These are phyloP conservation scores for Heliconius hewitsoni DNA, from an alignment of 1,140 invertebrate species.

Conservation along the genomic window DNA sequence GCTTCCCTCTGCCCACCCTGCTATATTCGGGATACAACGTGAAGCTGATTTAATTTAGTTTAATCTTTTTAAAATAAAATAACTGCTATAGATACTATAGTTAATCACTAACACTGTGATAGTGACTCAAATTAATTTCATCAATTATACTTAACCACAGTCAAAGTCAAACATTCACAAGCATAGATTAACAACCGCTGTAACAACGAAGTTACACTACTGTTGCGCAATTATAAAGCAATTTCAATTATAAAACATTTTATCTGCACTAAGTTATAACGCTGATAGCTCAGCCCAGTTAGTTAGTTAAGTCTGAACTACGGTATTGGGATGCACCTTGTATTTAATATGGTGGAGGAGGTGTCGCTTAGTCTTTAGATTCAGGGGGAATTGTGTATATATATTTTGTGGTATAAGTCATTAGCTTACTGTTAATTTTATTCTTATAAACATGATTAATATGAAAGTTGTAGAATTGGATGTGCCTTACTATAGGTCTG, in stretches of 20 bases:
- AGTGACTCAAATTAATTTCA: neutral
- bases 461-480: too few relatives aligned
- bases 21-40: neutral
- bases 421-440: neutral
- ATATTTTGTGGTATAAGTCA: conserved; percentile 32
- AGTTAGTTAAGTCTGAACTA: conserved; percentile 46
- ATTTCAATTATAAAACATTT: conserved; percentile 52
- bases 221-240: conserved; percentile 47
- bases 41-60: neutral
- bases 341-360: conserved; percentile 61
- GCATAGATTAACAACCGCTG: conserved; percentile 3
- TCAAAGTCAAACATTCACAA: neutral
- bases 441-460: too few relatives aligned
- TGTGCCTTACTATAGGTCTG: too few relatives aligned
- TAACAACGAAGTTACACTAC: conserved; percentile 37
- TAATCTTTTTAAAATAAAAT: too few relatives aligned
- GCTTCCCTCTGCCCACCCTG: neutral
- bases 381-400: conserved; percentile 51
- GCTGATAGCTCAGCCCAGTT: conserved; percentile 42
- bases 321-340: conserved; percentile 53
- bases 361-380: conserved; percentile 53
- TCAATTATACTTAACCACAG: neutral
- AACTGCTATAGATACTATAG: too few relatives aligned
- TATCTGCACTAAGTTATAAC: conserved; percentile 41
- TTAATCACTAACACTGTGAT: too few relatives aligned